Percentiles rank a stretch among this genome's conserved stretches.
Evolutionary conservation across 2,888 invertebrate species (phyloP).

Genomic region (Amiota communis): DNA sequence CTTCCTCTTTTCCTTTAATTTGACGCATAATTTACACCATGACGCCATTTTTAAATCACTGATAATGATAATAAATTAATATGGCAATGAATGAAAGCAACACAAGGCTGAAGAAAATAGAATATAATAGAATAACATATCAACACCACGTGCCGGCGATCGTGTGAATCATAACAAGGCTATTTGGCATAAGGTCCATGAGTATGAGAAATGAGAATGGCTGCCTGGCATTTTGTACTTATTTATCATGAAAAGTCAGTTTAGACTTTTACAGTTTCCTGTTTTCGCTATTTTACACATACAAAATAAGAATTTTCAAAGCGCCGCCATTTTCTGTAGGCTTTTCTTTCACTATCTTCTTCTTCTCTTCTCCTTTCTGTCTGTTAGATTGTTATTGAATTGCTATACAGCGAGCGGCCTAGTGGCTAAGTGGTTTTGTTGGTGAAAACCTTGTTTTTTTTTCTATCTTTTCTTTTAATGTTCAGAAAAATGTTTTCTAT

Average conservation of each 20-base stretch:
- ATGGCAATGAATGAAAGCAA: constrained; percentile 37
- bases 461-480: constrained; percentile 31
- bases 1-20: no score
- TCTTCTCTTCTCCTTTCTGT: constrained; percentile 29
- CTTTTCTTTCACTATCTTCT: constrained; percentile 30
- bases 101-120: no score
- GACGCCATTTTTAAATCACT: constrained; percentile 64
- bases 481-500: constrained; percentile 30
- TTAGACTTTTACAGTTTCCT: constrained; percentile 37
- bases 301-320: no score
- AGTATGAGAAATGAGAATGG: no score
- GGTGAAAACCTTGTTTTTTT: not conserved
- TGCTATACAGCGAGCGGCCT: no score
- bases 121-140: no score
- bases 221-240: constrained; percentile 43
- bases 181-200: no score
- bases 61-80: constrained; percentile 68
- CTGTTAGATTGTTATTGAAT: constrained; percentile 38
- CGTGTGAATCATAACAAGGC: not conserved
- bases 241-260: constrained; percentile 64
- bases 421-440: not conserved
- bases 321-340: constrained; percentile 31
- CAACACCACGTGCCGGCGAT: not conserved
- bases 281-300: constrained; percentile 19
- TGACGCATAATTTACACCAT: constrained; percentile 61